These are phyloP conservation scores for Diplosoma virens DNA, from an alignment of 23 tunicate genomes.

Conservation along the genomic window DNA sequence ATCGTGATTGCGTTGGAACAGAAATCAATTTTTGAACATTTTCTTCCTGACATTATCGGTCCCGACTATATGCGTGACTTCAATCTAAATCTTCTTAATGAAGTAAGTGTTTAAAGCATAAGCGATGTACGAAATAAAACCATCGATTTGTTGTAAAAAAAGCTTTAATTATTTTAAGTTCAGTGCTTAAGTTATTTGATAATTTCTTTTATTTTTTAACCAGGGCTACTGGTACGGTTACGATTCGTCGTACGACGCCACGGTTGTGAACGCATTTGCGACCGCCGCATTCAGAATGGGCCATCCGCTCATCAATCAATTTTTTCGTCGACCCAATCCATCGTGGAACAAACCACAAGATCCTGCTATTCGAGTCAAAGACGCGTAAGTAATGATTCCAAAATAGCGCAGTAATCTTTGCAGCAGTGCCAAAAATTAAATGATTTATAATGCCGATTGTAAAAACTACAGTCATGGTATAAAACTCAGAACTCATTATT, in stretches of 20 bases:
- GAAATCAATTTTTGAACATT: slow-evolving; percentile 42
- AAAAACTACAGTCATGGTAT: too few relatives aligned
- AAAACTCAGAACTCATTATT: too few relatives aligned
- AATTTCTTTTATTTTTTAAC: too few relatives aligned
- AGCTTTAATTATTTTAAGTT: too few relatives aligned
- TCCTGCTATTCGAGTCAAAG: neutral
- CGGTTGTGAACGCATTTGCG: slow-evolving; percentile 64
- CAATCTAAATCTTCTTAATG: slow-evolving; percentile 25
- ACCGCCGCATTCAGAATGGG: slow-evolving; percentile 90
- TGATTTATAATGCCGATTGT: too few relatives aligned
- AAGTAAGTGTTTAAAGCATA: slow-evolving; percentile 55
- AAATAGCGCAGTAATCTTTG: too few relatives aligned
- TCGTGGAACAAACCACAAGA: slow-evolving; percentile 13
- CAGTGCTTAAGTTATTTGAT: too few relatives aligned
- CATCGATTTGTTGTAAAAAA: too few relatives aligned
- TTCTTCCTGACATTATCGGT: slow-evolving; percentile 51
- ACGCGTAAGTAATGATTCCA: neutral
- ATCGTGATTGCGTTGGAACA: slow-evolving; percentile 51
- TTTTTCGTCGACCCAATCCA: slow-evolving; percentile 34
- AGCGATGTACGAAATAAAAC: too few relatives aligned
- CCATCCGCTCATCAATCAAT: slow-evolving; percentile 49
- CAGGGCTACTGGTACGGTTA: slow-evolving; percentile 82
- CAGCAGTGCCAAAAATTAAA: too few relatives aligned
- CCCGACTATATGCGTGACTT: slow-evolving; percentile 31
- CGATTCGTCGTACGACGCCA: slow-evolving; percentile 60